Conservation (phyloP, 2,113 vertebrate genomes). For the Pteruthius melanotis region DNA sequence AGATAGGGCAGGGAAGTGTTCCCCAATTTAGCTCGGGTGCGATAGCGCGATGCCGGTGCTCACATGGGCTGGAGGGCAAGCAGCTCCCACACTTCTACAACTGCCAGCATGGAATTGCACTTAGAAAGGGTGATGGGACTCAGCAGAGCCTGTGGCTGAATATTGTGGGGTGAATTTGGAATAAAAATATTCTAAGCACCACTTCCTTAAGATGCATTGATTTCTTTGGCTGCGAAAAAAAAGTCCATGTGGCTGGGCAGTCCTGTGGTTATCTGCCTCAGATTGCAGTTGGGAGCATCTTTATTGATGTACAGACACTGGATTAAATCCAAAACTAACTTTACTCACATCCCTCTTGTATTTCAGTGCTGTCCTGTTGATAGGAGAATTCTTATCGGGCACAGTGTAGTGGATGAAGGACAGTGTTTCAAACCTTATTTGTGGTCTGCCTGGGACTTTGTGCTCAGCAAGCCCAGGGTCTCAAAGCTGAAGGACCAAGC, state of each 20-base stretch:
- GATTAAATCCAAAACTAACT: not conserved
- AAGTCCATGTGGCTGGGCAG: not conserved
- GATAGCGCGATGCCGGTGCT: rapidly evolving
- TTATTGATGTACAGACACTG: not conserved
- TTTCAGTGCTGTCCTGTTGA: not conserved
- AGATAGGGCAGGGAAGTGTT: slow-evolving; percentile 52
- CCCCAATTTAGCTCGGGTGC: not conserved
- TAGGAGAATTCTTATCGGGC: rapidly evolving
- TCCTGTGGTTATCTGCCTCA: not conserved
- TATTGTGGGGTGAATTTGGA: not conserved
- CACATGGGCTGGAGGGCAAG: not conserved
- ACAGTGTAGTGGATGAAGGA: not conserved
- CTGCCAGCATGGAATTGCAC: not conserved
- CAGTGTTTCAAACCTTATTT: not conserved
- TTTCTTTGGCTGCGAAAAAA: not conserved
- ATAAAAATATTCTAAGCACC: not conserved
- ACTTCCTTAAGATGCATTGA: not conserved
- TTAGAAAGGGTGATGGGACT: not conserved
- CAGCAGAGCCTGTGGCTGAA: not conserved
- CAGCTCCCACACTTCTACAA: not conserved
- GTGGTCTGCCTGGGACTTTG: not conserved
- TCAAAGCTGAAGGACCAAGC: not conserved
- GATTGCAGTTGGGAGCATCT: not conserved
- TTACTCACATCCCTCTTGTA: not conserved
- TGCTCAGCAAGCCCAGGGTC: not conserved